Conservation (phyloP, 2,888 invertebrate species). For the Crioceris asparagi region DNA sequence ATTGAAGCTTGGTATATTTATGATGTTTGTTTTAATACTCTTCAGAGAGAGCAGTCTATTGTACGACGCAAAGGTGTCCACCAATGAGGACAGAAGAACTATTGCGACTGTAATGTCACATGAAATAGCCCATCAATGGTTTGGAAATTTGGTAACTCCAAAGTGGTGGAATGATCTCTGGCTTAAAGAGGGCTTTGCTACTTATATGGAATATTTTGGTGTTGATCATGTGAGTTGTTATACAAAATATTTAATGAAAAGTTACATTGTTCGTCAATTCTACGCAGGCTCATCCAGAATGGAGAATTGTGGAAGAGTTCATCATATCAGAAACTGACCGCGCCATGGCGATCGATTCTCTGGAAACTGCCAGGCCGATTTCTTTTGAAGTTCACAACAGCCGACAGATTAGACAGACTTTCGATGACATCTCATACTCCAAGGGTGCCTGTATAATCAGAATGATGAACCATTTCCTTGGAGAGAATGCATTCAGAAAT, state of each 20-base stretch:
- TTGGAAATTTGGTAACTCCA: conserved; percentile 61
- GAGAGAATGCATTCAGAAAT: conserved; percentile 46
- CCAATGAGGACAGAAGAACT: conserved; percentile 42
- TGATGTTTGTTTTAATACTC: no score
- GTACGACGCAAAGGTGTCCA: conserved; percentile 42
- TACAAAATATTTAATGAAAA: background rate
- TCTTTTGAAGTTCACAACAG: conserved; percentile 50
- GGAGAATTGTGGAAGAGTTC: conserved; percentile 48
- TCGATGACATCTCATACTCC: conserved; percentile 61
- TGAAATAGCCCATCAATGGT: conserved; percentile 70
- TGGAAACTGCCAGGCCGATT: conserved; percentile 54
- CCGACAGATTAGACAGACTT: conserved; percentile 53
- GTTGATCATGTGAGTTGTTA: conserved; percentile 42
- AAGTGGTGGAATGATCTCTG: conserved; percentile 61
- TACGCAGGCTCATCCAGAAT: conserved; percentile 48
- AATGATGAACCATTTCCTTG: conserved; percentile 62
- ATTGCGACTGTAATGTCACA: conserved; percentile 50
- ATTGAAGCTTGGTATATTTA: no score
- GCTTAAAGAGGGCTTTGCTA: conserved; percentile 70
- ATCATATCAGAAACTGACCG: conserved; percentile 41
- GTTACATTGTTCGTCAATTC: conserved; percentile 3
- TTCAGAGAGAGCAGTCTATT: conserved; percentile 51
- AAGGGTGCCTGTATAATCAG: conserved; percentile 60
- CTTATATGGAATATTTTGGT: conserved; percentile 47
- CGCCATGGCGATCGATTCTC: conserved; percentile 50